Evolutionary conservation across 2,797 vertebrate species (phyloP), one percentile per base, ranked within the genome.

Genomic region (Gallinago nigripennis): DNA sequence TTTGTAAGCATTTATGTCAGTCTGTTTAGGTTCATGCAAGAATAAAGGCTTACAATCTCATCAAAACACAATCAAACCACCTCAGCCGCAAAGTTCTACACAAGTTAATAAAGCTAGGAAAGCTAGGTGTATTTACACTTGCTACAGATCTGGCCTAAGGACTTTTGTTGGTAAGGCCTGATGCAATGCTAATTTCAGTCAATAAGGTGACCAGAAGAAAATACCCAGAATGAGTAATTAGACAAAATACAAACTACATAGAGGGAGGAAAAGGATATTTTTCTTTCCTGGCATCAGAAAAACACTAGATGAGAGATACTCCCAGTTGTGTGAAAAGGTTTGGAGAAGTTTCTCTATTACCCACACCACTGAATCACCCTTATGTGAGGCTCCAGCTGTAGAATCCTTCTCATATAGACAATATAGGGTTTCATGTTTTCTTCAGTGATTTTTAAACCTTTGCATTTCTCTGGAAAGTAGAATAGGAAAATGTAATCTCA

Each of bases 261-360:
- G 8, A 63, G 3, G 15, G 27, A 73, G 14, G 12, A 37, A 66
- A 70, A 27, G 1, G 24, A 17, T 64, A 6, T 73, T 75, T 92
- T 73, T n/a, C 13, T 31, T 78, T 53, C 48, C 28, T 57, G 25
- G 15, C 50, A 45, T 50, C 79, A 89, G 53, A 70, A 92, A 85
- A 94, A 77, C 23, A 60, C 35, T 57, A 13, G 39, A 80, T 66
- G 31, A 81, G 25, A 57, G 28, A 50, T 25, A 58, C 37, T 45
- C 11, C 37, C 33, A 30, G 23, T 35, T 78, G 41, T 37, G 23
- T 5, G 1, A 60, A 92, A 91, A 72, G 43, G 30, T 64, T 85
- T 92, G 79, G 84, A 89, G 65, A 89, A 68, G n/a, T 71, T 91
- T 89, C 41, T 91, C 23, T 79, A 81, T 81, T 91, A 81, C 41